These are phyloP conservation scores for Muscicapa comitata DNA, from an alignment of 2,797 vertebrate genomes.

Conservation along the genomic window DNA sequence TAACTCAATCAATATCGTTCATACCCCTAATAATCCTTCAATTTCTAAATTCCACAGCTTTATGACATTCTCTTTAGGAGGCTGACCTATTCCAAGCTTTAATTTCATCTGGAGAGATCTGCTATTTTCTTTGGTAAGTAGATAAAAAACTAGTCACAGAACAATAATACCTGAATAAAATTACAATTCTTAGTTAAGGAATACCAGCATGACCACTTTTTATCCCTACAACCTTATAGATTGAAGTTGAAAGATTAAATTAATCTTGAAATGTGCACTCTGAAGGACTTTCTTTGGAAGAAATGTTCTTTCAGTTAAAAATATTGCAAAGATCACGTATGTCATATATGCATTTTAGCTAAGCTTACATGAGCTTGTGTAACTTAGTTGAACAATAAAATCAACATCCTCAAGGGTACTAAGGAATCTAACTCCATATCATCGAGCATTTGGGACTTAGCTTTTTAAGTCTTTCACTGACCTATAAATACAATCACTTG, in stretches of 20 bases:
- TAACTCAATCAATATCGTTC: not conserved
- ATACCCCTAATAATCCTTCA: not conserved
- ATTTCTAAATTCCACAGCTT: not conserved
- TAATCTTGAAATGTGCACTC: not conserved
- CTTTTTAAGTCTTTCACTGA: not conserved
- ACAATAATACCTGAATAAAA: not conserved
- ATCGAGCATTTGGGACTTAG: not conserved
- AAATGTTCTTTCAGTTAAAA: not conserved
- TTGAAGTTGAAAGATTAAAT: not conserved
- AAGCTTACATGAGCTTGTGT: not conserved
- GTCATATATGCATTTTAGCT: not conserved
- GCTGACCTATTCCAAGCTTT: not conserved
- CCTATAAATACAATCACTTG: not conserved
- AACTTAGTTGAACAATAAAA: not conserved
- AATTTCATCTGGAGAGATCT: not conserved
- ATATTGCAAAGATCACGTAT: not conserved
- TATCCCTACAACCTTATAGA: not conserved
- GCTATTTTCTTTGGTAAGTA: not conserved
- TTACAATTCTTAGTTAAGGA: not conserved
- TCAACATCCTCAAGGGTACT: not conserved
- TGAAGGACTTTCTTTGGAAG: not conserved
- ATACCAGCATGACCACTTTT: not conserved
- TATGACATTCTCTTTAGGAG: not conserved
- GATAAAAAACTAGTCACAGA: not conserved
- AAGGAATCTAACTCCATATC: not conserved